Evolutionary conservation across 2,888 invertebrate genomes (phyloP).

Genomic region (Dasysyrphus tricinctus): DNA sequence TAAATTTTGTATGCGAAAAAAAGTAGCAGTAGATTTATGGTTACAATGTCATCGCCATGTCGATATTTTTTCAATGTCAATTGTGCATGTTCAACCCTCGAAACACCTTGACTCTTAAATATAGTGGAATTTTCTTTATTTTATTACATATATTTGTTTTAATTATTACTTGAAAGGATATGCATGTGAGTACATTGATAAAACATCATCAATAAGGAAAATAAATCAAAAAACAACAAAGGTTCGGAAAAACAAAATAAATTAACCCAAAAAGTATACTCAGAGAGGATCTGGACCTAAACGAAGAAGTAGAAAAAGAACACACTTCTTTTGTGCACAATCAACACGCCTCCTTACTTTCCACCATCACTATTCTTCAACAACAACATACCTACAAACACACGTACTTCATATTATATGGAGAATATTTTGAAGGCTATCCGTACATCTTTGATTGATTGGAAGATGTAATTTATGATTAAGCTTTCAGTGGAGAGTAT

Average conservation of each 20-base stretch:
- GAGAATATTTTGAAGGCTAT: slow-evolving; percentile 45
- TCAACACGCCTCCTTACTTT: neutral
- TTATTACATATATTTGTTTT: slow-evolving; percentile 18
- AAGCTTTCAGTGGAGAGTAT: slow-evolving; percentile 54
- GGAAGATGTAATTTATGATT: slow-evolving; percentile 71
- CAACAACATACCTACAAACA: neutral
- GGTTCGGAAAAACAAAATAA: too few relatives aligned
- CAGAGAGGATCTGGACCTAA: neutral
- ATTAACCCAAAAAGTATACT: neutral
- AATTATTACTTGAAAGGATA: slow-evolving; percentile 58
- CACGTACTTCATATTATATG: slow-evolving; percentile 13
- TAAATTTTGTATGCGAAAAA: slow-evolving; percentile 34
- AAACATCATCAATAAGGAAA: slow-evolving; percentile 65
- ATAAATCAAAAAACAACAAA: slow-evolving; percentile 20
- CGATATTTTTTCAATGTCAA: slow-evolving; percentile 51
- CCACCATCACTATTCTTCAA: neutral
- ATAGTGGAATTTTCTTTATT: slow-evolving; percentile 55
- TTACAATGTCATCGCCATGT: slow-evolving; percentile 36
- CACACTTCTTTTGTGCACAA: slow-evolving; percentile 9
- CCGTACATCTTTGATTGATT: slow-evolving; percentile 70
- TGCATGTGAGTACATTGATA: slow-evolving; percentile 10
- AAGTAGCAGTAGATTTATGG: neutral
- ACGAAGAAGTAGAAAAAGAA: neutral
- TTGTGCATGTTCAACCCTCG: neutral
- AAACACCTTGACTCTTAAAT: slow-evolving; percentile 48